phyloP scores from a whole-genome alignment of 2,888 invertebrate species.

The Incurvaria masculella region DNA sequence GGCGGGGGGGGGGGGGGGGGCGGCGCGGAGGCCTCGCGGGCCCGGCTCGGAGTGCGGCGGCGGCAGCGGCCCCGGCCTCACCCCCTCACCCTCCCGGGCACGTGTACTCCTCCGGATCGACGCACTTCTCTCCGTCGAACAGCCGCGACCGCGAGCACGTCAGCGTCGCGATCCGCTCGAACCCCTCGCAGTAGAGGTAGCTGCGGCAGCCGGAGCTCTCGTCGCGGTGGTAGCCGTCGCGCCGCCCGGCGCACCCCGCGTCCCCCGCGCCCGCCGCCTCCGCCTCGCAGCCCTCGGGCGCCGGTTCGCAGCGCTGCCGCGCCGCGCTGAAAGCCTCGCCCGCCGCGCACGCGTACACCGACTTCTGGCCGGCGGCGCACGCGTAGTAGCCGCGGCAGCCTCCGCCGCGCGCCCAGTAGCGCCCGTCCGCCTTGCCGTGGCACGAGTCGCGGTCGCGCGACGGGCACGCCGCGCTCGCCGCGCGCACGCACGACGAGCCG shows the following conservation, averaged over 20 bases:
- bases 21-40: neutral
- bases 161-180: slow-evolving; percentile 51
- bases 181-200: slow-evolving; percentile 58
- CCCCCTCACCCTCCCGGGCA: slow-evolving; percentile 36
- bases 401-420: slow-evolving; percentile 45
- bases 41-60: neutral
- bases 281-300: slow-evolving; percentile 22
- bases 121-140: slow-evolving; percentile 58
- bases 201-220: slow-evolving; percentile 50
- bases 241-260: slow-evolving; percentile 44
- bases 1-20: neutral
- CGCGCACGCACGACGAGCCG: slow-evolving; percentile 39
- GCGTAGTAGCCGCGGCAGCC: slow-evolving; percentile 60
- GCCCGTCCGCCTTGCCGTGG: slow-evolving; percentile 50
- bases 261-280: slow-evolving; percentile 35
- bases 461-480: slow-evolving; percentile 39
- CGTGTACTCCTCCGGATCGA: slow-evolving; percentile 34
- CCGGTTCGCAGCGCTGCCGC: slow-evolving; percentile 45
- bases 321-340: slow-evolving; percentile 51
- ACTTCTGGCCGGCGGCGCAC: slow-evolving; percentile 53
- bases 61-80: slow-evolving; percentile 20
- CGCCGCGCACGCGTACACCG: slow-evolving; percentile 54
- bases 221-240: slow-evolving; percentile 58
- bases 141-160: slow-evolving; percentile 55
- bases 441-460: slow-evolving; percentile 50